Evolutionary conservation across 1,140 invertebrate genomes (phyloP).

Genomic region (Notospermus geniculatus): DNA sequence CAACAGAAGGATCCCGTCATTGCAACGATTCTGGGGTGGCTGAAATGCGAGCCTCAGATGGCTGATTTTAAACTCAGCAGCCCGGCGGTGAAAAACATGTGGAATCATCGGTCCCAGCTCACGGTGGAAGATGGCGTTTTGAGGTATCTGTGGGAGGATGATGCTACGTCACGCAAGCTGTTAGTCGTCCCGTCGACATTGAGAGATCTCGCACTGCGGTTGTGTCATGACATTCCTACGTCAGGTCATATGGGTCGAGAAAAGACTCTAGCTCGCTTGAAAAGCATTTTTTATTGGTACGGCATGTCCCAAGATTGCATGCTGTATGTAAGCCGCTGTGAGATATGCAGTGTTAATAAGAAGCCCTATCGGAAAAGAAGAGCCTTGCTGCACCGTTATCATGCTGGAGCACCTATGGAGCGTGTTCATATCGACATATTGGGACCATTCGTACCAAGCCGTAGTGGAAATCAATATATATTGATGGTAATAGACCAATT

Average conservation of each 20-base stretch:
- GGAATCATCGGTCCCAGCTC: slow-evolving; percentile 23
- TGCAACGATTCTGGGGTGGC: neutral
- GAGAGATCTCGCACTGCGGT: slow-evolving; percentile 11
- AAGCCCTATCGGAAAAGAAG: slow-evolving; percentile 9
- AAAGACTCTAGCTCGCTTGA: slow-evolving; percentile 22
- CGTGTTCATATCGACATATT: slow-evolving; percentile 25
- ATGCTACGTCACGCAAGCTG: neutral
- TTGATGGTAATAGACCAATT: slow-evolving; percentile 36
- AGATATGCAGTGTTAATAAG: neutral
- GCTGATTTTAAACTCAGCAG: slow-evolving; percentile 2
- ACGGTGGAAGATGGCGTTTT: slow-evolving; percentile 18
- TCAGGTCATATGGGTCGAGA: slow-evolving; percentile 21
- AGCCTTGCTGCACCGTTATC: slow-evolving; percentile 5
- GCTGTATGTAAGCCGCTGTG: slow-evolving; percentile 11
- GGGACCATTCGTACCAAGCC: slow-evolving; percentile 6
- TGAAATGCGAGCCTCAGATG: slow-evolving; percentile 1
- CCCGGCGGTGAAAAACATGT: slow-evolving; percentile 17
- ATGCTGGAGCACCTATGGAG: slow-evolving; percentile 18
- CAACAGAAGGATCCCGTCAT: slow-evolving; percentile 15
- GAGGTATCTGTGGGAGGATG: slow-evolving; percentile 16
- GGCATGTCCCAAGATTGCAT: too few relatives aligned
- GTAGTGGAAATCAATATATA: slow-evolving; percentile 30
- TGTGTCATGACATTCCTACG: slow-evolving; percentile 18
- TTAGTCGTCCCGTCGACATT: slow-evolving; percentile 13
- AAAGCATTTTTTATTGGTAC: slow-evolving; percentile 20